phyloP scores from a whole-genome alignment of 2,113 vertebrate species.

The Cromileptes altivelis region DNA sequence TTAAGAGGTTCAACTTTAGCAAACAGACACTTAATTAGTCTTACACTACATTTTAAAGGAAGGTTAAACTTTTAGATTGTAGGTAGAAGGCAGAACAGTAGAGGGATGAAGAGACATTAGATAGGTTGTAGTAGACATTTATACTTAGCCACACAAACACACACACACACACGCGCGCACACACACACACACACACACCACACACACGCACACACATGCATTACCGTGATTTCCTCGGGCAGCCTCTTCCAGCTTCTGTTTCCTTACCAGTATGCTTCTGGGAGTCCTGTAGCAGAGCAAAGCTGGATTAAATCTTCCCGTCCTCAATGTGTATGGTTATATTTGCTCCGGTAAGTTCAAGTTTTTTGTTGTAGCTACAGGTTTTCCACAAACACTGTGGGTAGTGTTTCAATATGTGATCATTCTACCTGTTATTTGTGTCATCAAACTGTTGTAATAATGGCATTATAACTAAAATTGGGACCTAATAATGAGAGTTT shows the following conservation, averaged over 20 bases:
- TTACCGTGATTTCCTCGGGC: background rate
- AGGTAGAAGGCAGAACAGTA: background rate
- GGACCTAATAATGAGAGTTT: background rate
- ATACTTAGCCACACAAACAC: background rate
- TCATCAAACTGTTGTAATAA: background rate
- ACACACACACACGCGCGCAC: too few relatives aligned
- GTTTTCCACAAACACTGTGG: background rate
- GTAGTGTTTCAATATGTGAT: background rate
- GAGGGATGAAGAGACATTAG: background rate
- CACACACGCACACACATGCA: background rate
- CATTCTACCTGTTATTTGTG: background rate
- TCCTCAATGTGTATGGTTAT: slow-evolving; percentile 98
- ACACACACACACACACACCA: background rate
- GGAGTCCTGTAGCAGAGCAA: slow-evolving; percentile 69
- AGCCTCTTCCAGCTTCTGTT: slow-evolving; percentile 75
- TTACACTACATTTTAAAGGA: background rate
- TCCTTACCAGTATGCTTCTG: slow-evolving; percentile 85
- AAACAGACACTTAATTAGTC: background rate
- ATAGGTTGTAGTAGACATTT: background rate
- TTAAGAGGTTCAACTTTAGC: background rate
- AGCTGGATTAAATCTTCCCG: slow-evolving; percentile 84
- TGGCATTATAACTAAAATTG: background rate
- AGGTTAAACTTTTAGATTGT: background rate
- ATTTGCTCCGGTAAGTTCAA: slow-evolving; percentile 86
- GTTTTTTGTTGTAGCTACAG: background rate